Conservation (phyloP, 2,113 vertebrate genomes). For the Coturnix japonica region DNA sequence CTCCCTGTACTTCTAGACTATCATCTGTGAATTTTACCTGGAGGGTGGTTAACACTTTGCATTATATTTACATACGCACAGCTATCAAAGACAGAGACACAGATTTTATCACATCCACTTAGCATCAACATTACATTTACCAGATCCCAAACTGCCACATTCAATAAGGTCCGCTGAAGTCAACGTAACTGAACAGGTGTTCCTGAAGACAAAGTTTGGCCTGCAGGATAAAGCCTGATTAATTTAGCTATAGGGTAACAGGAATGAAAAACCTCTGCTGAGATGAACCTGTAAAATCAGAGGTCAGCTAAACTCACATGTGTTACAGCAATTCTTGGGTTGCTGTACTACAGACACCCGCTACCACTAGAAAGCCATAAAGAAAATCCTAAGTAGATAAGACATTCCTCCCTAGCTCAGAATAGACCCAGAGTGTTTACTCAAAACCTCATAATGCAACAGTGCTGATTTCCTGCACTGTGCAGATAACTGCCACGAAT, state of each 20-base stretch:
- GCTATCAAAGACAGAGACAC: not conserved
- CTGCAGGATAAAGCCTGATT: constrained; percentile 51
- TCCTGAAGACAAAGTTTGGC: constrained; percentile 12
- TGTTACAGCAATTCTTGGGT: constrained; percentile 64
- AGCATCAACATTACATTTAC: not conserved
- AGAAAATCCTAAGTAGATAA: not conserved
- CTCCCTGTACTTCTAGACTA: not conserved
- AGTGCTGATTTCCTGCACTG: not conserved
- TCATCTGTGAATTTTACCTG: not conserved
- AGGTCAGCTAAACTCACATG: constrained; percentile 76
- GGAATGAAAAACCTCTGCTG: constrained; percentile 71
- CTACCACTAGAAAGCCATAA: constrained; percentile 2
- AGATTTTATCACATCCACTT: not conserved
- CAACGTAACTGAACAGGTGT: constrained; percentile 45
- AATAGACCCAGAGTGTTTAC: not conserved
- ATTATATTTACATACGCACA: not conserved
- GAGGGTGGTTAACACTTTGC: not conserved
- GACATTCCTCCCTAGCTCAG: not conserved
- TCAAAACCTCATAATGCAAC: not conserved
- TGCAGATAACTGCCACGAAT: not conserved
- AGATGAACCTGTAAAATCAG: constrained; percentile 76
- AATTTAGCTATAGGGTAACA: constrained; percentile 62
- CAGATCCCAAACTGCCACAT: not conserved
- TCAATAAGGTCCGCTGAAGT: constrained; percentile 8
- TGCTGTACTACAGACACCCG: not conserved